A percentile compares a stretch with the other conserved stretches of the same genome.
Evolutionary conservation across 2,888 invertebrate genomes (phyloP).

Genomic region (Amphipyra tragopoginis): DNA sequence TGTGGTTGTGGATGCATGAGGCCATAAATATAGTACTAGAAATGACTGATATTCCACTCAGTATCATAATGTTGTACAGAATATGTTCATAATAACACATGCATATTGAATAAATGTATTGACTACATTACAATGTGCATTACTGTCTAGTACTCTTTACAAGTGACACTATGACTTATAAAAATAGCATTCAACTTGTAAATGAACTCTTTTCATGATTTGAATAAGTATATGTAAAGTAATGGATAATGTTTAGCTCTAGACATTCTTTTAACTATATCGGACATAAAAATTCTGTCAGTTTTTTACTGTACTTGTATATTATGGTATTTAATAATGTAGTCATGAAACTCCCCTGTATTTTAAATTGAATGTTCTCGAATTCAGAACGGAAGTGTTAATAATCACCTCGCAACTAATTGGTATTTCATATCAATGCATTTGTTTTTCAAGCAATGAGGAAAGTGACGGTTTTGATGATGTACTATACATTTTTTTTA

Average conservation of each 20-base stretch:
- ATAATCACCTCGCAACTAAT: conserved; percentile 69
- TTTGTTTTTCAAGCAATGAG: conserved; percentile 64
- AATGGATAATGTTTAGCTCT: conserved; percentile 76
- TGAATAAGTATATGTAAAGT: conserved; percentile 67
- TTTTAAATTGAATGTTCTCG: conserved; percentile 60
- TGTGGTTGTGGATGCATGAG: conserved; percentile 79
- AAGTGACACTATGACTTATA: conserved; percentile 60
- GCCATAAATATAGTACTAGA: conserved; percentile 75
- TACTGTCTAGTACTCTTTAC: conserved; percentile 60
- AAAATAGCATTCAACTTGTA: conserved; percentile 68
- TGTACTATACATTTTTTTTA: conserved; percentile 56
- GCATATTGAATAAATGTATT: conserved; percentile 60
- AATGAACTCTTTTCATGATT: conserved; percentile 70
- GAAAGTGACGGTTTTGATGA: conserved; percentile 67
- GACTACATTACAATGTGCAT: conserved; percentile 57
- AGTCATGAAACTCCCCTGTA: conserved; percentile 61
- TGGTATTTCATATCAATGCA: conserved; percentile 60
- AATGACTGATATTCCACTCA: conserved; percentile 76
- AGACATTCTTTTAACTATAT: conserved; percentile 82
- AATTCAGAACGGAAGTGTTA: conserved; percentile 56
- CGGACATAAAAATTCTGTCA: conserved; percentile 71
- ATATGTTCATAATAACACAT: conserved; percentile 61
- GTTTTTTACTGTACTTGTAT: conserved; percentile 78
- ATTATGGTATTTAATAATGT: conserved; percentile 62
- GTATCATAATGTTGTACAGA: conserved; percentile 69